Evolutionary conservation across 2,888 invertebrate genomes (phyloP), one percentile per base, ranked within the genome.

Genomic region (Parapristionchus giblindavisi): DNA sequence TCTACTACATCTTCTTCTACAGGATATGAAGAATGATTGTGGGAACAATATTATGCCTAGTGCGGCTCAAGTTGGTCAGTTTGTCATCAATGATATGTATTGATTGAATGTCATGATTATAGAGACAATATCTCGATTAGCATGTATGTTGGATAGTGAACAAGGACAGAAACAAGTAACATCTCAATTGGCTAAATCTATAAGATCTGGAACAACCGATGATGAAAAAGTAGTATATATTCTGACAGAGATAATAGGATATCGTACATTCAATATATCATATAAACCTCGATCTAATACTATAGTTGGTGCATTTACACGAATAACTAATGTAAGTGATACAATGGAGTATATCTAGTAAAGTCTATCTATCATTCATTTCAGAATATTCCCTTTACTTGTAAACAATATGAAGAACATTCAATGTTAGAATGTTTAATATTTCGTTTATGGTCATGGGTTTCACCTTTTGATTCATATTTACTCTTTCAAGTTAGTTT

Each of bases 371-470:
- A 24, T 66, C 8, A 21, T 52, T 11, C 51, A 51, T 36, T 54
- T 68, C 52, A 2, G 11, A 14, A 21, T 14, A 48, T 48, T 11
- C 21, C 14, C 21, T 40, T 40, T 56, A 40, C 40, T 1, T 40
- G 27, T 11, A 56, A 29, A 27, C 56, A 56, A 3, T 40, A 75
- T 73, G 78, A 81, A 66, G 65, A 81, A 27, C 80, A 81, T 54
- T 68, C 77, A 4, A 58, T 79, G 2, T 54, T 79, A 32, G 83
- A 83, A 60, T 79, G 79, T 52, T 73, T 76, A 29, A 56, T 81
- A 14, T 77, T 83, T 73, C 72, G 82, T n/a, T 56, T 79, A 29
- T 79, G 78, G 76, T 76, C 77, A 34, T 82, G 80, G 81, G 38
- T 66, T 3, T 65, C 77, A 0, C 77, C 76, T 56, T 72, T 77